Evolutionary conservation across 2,797 vertebrate species (phyloP).

Genomic region (Pseudochirops corinnae): DNA sequence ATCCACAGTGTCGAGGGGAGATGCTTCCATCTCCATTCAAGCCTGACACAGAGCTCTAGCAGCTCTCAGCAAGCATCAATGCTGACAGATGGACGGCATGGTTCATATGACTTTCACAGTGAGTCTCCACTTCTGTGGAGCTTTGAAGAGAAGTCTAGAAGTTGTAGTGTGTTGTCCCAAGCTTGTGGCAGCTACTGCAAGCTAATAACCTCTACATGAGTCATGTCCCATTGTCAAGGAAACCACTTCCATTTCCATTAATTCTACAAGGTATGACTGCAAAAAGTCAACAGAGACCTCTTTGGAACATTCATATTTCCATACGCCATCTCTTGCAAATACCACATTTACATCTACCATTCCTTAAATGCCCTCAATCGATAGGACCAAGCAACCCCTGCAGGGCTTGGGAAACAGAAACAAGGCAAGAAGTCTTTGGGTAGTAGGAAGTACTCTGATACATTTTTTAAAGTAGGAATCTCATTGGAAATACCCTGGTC

Average conservation of each 20-base stretch:
- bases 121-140: background rate
- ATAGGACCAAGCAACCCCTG: background rate
- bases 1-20: background rate
- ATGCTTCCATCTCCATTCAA: background rate
- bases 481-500: background rate
- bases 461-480: background rate
- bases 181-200: background rate
- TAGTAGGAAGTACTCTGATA: background rate
- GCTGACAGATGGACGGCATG: background rate
- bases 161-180: background rate
- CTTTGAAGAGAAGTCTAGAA: background rate
- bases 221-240: background rate
- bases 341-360: background rate
- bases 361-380: background rate
- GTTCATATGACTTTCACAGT: background rate
- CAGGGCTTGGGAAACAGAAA: background rate
- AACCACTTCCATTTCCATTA: background rate
- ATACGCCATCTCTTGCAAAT: background rate
- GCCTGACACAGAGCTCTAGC: accelerated
- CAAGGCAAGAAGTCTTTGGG: background rate
- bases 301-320: background rate
- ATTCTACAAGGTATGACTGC: background rate
- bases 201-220: background rate
- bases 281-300: slow-evolving; percentile 13
- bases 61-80: background rate